Percentiles rank a stretch among this genome's conserved stretches.
Evolutionary conservation across 2,113 vertebrate species (phyloP).

Genomic region (Triplophysa siluroides): DNA sequence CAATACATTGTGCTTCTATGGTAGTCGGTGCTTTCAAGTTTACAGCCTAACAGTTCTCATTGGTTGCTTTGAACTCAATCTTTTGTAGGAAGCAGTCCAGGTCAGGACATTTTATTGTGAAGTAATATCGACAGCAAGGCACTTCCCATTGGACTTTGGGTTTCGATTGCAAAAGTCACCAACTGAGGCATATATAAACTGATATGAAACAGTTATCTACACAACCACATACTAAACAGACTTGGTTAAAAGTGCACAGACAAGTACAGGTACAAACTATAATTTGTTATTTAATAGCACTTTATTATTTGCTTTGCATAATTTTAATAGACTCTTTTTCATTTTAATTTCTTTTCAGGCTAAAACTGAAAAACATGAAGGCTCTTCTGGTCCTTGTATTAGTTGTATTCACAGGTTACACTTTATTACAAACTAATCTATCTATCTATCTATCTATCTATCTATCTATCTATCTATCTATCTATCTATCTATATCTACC

Average conservation of each 20-base stretch:
- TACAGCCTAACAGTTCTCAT: not conserved
- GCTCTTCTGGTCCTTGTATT: slow-evolving; percentile 58
- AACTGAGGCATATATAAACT: slow-evolving; percentile 61
- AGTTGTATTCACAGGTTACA: slow-evolving; percentile 64
- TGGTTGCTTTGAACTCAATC: not conserved
- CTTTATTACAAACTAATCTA: not conserved
- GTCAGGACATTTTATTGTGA: slow-evolving; percentile 47
- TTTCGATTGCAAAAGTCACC: slow-evolving; percentile 51
- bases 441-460: no score
- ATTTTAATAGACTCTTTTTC: not conserved
- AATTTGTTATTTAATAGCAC: not conserved
- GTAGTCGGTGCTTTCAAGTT: not conserved
- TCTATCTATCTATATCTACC: no score
- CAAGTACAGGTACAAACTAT: not conserved
- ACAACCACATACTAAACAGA: slow-evolving; percentile 6
- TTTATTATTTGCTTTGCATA: slow-evolving; percentile 3
- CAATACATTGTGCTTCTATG: not conserved
- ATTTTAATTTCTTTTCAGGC: slow-evolving; percentile 34
- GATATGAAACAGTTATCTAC: not conserved
- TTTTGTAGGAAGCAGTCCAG: slow-evolving; percentile 42
- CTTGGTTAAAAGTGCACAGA: not conserved
- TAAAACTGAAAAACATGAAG: slow-evolving; percentile 62
- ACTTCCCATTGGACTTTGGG: slow-evolving; percentile 68
- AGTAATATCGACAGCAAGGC: slow-evolving; percentile 61
- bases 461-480: no score